phyloP scores from a whole-genome alignment of 2,888 invertebrate genomes.

The Conchocele bisecta region DNA sequence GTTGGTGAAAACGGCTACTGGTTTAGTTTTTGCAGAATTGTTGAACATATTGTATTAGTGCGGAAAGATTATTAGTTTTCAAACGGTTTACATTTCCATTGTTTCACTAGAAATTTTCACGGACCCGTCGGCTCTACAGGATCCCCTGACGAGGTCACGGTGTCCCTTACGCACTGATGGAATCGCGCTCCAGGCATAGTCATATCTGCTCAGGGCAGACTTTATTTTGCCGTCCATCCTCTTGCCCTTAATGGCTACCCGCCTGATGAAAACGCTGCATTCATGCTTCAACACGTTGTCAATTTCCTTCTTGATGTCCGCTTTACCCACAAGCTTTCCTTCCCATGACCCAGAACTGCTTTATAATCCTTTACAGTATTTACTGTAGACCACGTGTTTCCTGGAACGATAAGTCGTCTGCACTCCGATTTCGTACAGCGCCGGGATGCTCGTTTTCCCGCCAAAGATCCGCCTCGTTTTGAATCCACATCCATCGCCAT shows the following conservation, averaged over 20 bases:
- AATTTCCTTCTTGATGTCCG: constrained; percentile 51
- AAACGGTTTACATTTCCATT: no score
- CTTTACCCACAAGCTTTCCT: constrained; percentile 46
- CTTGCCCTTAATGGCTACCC: constrained; percentile 36
- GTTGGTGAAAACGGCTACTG: no score
- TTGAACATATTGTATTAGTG: no score
- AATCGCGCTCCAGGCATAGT: constrained; percentile 54
- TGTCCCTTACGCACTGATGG: background rate
- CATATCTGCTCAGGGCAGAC: constrained; percentile 51
- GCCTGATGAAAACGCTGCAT: constrained; percentile 52
- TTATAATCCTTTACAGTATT: constrained; percentile 44
- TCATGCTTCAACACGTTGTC: constrained; percentile 52
- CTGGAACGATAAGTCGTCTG: constrained; percentile 44
- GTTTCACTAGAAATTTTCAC: no score
- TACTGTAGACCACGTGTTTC: constrained; percentile 58
- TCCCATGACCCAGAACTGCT: constrained; percentile 54
- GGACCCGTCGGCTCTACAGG: no score
- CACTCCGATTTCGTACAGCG: constrained; percentile 64
- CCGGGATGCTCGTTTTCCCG: constrained; percentile 52
- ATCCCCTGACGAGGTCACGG: no score
- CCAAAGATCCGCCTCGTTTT: constrained; percentile 48
- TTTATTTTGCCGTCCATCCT: constrained; percentile 23
- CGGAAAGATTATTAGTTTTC: no score
- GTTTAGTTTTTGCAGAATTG: no score
- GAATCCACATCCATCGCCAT: constrained; percentile 50